These are phyloP conservation scores for Oryzias curvinotus DNA, from an alignment of 2,113 vertebrate genomes.

Conservation along the genomic window DNA sequence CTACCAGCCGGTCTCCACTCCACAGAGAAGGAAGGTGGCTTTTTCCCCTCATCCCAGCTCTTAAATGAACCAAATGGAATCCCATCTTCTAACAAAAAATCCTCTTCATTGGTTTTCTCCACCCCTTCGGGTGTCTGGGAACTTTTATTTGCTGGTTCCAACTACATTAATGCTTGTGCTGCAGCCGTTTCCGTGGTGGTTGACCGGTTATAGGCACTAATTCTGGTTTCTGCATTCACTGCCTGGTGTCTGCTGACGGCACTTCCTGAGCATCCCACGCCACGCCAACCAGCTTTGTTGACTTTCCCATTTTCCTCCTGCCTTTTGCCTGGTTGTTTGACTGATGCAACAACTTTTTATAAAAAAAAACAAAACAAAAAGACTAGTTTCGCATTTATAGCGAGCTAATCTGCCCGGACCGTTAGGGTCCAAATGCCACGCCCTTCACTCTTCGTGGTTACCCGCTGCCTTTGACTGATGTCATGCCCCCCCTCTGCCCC, in stretches of 20 bases:
- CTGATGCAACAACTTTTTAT: not conserved
- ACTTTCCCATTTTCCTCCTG: no score
- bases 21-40: slow-evolving; percentile 83
- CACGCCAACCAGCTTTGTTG: not conserved
- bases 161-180: slow-evolving; percentile 71
- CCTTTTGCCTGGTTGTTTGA: slow-evolving; percentile 2
- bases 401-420: not conserved
- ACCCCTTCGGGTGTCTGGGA: slow-evolving; percentile 38
- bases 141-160: slow-evolving; percentile 17
- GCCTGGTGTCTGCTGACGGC: slow-evolving; percentile 11
- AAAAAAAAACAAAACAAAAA: slow-evolving; percentile 7
- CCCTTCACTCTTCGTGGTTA: not conserved
- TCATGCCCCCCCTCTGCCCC: slow-evolving; percentile 9
- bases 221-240: slow-evolving; percentile 26
- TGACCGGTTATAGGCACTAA: slow-evolving; percentile 64
- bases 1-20: slow-evolving; percentile 67
- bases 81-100: slow-evolving; percentile 18
- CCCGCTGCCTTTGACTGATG: slow-evolving; percentile 12
- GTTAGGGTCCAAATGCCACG: slow-evolving; percentile 7
- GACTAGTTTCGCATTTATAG: not conserved
- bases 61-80: slow-evolving; percentile 18
- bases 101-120: slow-evolving; percentile 26
- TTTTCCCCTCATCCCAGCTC: slow-evolving; percentile 26
- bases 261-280: slow-evolving; percentile 4
- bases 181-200: slow-evolving; percentile 50